Evolutionary conservation across 2,888 invertebrate genomes (phyloP).

Genomic region (Polyommatus icarus): DNA sequence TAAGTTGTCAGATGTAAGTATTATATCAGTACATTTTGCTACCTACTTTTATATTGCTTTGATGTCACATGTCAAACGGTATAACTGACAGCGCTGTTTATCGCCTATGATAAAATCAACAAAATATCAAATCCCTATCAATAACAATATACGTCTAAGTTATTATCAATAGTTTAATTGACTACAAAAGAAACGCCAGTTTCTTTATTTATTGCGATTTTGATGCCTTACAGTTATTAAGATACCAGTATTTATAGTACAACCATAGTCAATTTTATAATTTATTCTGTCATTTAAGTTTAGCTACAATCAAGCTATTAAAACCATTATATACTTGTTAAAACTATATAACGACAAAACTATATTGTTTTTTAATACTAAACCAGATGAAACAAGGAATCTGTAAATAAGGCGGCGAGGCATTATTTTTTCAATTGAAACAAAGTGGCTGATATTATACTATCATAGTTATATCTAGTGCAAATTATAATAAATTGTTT

Average conservation of each 20-base stretch:
- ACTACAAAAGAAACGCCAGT: slow-evolving; percentile 50
- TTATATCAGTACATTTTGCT: slow-evolving; percentile 11
- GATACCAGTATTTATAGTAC: neutral
- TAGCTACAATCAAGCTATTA: slow-evolving; percentile 7
- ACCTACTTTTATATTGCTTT: slow-evolving; percentile 33
- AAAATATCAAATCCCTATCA: slow-evolving; percentile 28
- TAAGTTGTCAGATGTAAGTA: neutral
- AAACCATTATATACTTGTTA: neutral
- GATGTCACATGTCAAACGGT: slow-evolving; percentile 22
- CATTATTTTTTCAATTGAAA: neutral
- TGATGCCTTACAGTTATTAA: slow-evolving; percentile 26
- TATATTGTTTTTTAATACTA: neutral
- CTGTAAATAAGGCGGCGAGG: neutral
- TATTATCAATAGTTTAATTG: slow-evolving; percentile 47
- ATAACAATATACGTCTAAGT: slow-evolving; percentile 20
- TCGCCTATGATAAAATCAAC: slow-evolving; percentile 27
- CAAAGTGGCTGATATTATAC: neutral
- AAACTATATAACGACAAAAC: neutral
- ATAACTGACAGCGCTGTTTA: slow-evolving; percentile 1
- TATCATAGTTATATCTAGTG: neutral
- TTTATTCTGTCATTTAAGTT: slow-evolving; percentile 8
- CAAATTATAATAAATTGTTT: neutral
- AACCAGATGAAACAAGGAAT: neutral
- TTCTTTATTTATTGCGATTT: slow-evolving; percentile 49
- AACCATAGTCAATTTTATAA: neutral